phyloP scores from a whole-genome alignment of 2,797 vertebrate genomes.

The Dermochelys coriacea region DNA sequence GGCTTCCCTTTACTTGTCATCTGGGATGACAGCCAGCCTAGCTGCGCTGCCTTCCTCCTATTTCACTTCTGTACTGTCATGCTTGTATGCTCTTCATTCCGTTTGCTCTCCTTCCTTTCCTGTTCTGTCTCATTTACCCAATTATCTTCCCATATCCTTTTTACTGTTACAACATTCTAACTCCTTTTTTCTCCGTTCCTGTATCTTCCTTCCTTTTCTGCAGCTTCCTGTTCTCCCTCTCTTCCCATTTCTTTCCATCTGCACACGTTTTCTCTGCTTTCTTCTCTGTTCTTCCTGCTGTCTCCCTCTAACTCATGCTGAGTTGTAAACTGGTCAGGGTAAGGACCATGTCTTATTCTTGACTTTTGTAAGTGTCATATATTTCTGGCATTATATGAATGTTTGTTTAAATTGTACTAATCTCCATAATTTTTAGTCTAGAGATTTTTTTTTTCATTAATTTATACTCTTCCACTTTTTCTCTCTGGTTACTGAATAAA shows the following conservation, averaged over 20 bases:
- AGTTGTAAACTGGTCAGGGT: not conserved
- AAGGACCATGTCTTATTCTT: not conserved
- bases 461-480: not conserved
- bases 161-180: not conserved
- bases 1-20: accelerated
- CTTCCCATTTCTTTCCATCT: not conserved
- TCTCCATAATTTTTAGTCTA: not conserved
- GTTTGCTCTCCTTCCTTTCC: not conserved
- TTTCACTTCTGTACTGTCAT: not conserved
- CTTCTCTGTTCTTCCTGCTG: not conserved
- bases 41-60: not conserved
- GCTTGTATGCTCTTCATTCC: not conserved
- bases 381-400: not conserved
- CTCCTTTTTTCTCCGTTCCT: not conserved
- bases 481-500: not conserved
- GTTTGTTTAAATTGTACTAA: not conserved
- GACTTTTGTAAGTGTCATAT: not conserved
- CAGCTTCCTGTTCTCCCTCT: not conserved
- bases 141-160: not conserved
- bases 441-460: not conserved
- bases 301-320: not conserved
- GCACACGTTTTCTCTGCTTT: not conserved
- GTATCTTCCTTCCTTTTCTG: not conserved
- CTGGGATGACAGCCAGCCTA: not conserved
- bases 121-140: not conserved